Percentiles rank a stretch among this genome's conserved stretches.
These are phyloP conservation scores for Hybos culiciformis DNA, from an alignment of 2,888 invertebrate genomes.

Conservation along the genomic window DNA sequence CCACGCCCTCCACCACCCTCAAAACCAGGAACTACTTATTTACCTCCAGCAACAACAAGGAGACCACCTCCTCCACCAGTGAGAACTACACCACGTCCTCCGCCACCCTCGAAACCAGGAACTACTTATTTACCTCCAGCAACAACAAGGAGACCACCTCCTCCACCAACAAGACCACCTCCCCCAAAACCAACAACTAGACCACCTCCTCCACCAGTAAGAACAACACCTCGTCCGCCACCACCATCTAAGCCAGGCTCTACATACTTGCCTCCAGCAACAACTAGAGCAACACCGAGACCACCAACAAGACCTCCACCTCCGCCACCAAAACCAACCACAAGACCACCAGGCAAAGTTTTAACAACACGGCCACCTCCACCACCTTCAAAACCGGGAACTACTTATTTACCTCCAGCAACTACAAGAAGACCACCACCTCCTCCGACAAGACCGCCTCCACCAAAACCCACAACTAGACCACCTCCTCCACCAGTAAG, in stretches of 20 bases:
- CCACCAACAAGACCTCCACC: not conserved
- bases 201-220: not conserved
- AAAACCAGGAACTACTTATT: conserved; percentile 5
- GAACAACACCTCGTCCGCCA: not conserved
- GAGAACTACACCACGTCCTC: conserved; percentile 2
- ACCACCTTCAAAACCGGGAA: conserved; percentile 10
- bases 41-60: conserved; percentile 13
- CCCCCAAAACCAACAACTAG: not conserved
- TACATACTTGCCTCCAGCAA: not conserved
- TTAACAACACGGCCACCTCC: no score
- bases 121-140: not conserved
- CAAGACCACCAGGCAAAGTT: conserved; percentile 1
- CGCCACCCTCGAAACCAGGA: conserved; percentile 2
- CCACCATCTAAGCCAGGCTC: not conserved
- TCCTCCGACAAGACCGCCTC: conserved; percentile 10
- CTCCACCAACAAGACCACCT: not conserved
- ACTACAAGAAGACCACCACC: conserved; percentile 9
- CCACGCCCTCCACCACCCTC: conserved; percentile 10
- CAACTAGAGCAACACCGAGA: not conserved
- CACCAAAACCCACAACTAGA: conserved; percentile 5
- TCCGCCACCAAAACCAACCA: not conserved
- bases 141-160: not conserved
- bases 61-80: not conserved
- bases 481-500: conserved; percentile 1
- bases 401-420: not conserved